Base-by-base conservation (phyloP, 2,113 vertebrate species). In the Patagioenas fasciata region DNA sequence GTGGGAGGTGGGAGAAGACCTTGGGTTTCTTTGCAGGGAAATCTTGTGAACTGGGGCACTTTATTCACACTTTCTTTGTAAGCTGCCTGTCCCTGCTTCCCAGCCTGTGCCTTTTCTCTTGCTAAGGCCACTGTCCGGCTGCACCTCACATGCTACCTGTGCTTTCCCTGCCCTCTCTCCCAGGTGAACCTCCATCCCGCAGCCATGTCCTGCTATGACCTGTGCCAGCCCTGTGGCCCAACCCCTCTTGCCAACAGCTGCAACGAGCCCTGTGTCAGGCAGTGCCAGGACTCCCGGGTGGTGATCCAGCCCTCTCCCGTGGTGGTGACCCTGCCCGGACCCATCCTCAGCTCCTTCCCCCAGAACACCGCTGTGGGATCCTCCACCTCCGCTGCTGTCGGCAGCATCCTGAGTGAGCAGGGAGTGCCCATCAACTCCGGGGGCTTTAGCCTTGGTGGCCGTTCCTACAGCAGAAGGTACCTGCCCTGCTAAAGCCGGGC, bases 331-430 rank as follows among this genome's bases (percentile, higher is more conserved):
- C 71, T 95, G 53, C 90, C 93, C 0, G 93, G 90, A 9, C 93
- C 93, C 90, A 95, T 95, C 85, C 93, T 95, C 65, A 95, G 81
- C 85, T 95, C 93, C 90, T 95, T 89, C 93, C 93, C 91, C 0
- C 93, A 92, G 71, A 94, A 91, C 57, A 94, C 93, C 2, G 4
- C 93, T 1, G 93, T 94, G 57, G 93, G 93, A 19, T 91, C 93
- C 28, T 77, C 84, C 50, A 51, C 67, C 47, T 70, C 67, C 9
- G 67, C 67, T 29, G 67, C 67, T 20, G 51, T 72, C 11, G 58
- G 74, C 58, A 77, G 44, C 72, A 60, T 75, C 40, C 40, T 75
- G 40, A 75, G 72, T 12, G 32, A 10, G 6, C 54, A 60, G 54
- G 72, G 72, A 58, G 72, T 58, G 17, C 72, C 72, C 73, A 61